Percentiles rank a stretch among this genome's conserved stretches.
Conservation (phyloP, 2,113 vertebrate genomes). For the Cygnus atratus region DNA sequence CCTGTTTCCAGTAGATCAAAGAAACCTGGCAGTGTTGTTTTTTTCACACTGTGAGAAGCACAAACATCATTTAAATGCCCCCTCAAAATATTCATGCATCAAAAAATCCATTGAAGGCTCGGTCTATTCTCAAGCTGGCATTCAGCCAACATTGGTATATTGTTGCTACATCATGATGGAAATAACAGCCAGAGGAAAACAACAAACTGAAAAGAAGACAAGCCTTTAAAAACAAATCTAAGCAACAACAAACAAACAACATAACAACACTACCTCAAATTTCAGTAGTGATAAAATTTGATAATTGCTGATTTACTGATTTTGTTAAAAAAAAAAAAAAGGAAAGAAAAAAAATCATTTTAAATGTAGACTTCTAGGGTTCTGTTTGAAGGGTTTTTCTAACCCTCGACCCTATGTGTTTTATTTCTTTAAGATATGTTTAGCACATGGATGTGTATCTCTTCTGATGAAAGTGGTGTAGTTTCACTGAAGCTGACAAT, state of each 20-base stretch:
- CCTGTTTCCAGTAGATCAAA: constrained; percentile 71
- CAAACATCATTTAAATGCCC: constrained; percentile 72
- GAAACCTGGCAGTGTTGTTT: constrained; percentile 39
- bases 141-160: constrained; percentile 60
- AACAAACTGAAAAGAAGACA: background rate
- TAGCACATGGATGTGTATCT: background rate
- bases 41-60: constrained; percentile 49
- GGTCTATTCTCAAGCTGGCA: constrained; percentile 40
- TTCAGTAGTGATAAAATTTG: background rate
- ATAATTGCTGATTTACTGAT: background rate
- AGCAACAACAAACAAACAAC: background rate
- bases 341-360: background rate
- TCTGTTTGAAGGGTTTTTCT: background rate
- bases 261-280: background rate
- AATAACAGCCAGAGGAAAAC: constrained; percentile 34
- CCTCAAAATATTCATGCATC: constrained; percentile 52
- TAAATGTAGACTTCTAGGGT: background rate
- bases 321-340: background rate
- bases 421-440: background rate
- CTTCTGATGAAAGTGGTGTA: background rate
- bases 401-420: background rate
- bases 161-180: constrained; percentile 48
- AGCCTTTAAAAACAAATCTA: background rate
- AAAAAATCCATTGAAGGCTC: constrained; percentile 43
- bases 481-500: background rate